A percentile compares a stretch with the other conserved stretches of the same genome.
These are phyloP conservation scores for Phylloscopus trochilus DNA, from an alignment of 2,113 vertebrate species.

Conservation along the genomic window DNA sequence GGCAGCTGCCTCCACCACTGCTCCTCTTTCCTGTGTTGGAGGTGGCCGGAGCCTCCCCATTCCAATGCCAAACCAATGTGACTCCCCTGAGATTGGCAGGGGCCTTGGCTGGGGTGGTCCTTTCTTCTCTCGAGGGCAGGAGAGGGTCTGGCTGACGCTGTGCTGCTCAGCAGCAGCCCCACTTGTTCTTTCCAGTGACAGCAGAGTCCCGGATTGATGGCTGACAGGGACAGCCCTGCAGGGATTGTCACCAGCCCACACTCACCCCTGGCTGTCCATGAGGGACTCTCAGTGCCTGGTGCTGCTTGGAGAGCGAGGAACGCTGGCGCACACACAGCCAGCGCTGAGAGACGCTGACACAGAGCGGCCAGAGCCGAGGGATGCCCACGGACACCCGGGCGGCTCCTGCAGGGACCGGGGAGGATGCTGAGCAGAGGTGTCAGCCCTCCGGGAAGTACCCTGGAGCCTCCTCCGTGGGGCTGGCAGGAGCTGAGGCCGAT, in stretches of 20 bases:
- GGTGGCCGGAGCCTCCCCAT: neutral
- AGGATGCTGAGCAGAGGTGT: neutral
- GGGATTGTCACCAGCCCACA: neutral
- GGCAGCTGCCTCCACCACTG: neutral
- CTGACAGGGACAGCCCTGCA: rapidly evolving
- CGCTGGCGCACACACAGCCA: neutral
- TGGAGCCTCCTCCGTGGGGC: rapidly evolving
- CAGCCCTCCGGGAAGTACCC: rapidly evolving
- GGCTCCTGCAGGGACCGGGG: neutral
- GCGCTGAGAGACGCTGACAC: neutral
- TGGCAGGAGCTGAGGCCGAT: neutral
- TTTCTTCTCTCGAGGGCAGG: neutral
- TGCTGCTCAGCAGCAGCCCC: neutral
- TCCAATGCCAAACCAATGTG: rapidly evolving
- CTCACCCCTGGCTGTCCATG: rapidly evolving
- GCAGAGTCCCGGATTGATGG: rapidly evolving
- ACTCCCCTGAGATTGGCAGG: neutral
- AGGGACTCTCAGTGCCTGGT: rapidly evolving
- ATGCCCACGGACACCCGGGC: rapidly evolving
- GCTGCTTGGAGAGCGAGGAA: neutral
- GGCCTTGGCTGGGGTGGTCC: rapidly evolving
- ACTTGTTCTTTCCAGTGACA: rapidly evolving
- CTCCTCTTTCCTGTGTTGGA: neutral
- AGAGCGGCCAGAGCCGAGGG: neutral
- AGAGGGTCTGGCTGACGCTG: rapidly evolving